phyloP scores from a whole-genome alignment of 2,797 vertebrate genomes.

The Acanthis flammea region DNA sequence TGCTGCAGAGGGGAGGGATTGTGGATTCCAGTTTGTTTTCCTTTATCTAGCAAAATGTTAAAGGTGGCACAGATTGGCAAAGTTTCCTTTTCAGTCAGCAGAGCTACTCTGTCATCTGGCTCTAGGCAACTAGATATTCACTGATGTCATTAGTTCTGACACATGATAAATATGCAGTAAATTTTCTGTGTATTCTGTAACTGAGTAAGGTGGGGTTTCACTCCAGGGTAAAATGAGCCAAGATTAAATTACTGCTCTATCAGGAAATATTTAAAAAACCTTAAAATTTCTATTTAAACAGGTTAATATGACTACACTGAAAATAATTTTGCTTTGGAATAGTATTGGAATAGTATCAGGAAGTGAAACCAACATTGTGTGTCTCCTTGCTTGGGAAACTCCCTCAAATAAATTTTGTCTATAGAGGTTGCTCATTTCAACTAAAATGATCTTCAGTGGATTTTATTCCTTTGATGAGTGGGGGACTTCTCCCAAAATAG shows the following conservation, averaged over 20 bases:
- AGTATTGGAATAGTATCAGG: not conserved
- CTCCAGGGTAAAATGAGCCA: not conserved
- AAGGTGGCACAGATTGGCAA: not conserved
- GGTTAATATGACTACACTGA: not conserved
- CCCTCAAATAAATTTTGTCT: not conserved
- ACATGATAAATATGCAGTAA: not conserved
- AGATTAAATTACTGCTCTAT: not conserved
- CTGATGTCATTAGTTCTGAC: slow-evolving; percentile 1
- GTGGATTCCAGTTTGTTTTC: not conserved
- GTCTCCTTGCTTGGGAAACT: not conserved
- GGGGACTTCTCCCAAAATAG: not conserved
- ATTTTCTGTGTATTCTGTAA: slow-evolving; percentile 13
- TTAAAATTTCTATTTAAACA: not conserved
- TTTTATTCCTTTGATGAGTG: not conserved
- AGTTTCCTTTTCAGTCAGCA: not conserved
- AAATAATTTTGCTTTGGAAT: not conserved
- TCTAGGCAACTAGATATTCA: not conserved
- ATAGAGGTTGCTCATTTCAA: not conserved
- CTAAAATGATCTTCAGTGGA: not conserved
- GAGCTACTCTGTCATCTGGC: not conserved
- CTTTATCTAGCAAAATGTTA: not conserved
- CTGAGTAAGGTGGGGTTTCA: not conserved
- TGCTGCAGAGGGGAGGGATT: not conserved
- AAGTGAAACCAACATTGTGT: not conserved
- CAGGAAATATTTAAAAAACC: not conserved